phyloP scores from a whole-genome alignment of 2,797 vertebrate species.

The Lepidocolaptes lacrymiger region DNA sequence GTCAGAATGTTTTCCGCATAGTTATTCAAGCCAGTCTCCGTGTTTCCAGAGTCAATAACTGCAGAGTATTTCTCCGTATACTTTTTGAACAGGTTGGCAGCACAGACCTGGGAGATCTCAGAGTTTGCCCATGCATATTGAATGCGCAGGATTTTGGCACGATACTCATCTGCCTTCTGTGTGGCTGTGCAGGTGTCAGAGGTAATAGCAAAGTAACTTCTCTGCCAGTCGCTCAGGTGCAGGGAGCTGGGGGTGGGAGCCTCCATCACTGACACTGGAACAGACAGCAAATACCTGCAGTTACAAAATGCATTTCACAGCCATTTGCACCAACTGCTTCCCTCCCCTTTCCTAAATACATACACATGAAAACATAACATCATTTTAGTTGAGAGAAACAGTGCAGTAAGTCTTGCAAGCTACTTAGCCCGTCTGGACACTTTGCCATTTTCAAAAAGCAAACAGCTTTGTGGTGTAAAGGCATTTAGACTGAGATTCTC shows the following conservation, averaged over 20 bases:
- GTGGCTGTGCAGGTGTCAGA: conserved; percentile 85
- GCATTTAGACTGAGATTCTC: neutral
- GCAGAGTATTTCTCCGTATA: conserved; percentile 88
- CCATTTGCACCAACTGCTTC: neutral
- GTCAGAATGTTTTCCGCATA: conserved; percentile 88
- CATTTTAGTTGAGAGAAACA: neutral
- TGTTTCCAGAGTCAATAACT: conserved; percentile 90
- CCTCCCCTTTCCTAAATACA: neutral
- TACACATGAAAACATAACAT: neutral
- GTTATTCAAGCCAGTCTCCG: conserved; percentile 89
- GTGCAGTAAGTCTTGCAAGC: neutral
- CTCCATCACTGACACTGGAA: conserved; percentile 81
- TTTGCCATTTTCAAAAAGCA: neutral
- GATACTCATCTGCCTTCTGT: conserved; percentile 92
- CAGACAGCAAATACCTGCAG: conserved; percentile 73
- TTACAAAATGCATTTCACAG: neutral
- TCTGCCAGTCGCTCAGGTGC: conserved; percentile 94
- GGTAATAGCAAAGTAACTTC: conserved; percentile 89
- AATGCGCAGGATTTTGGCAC: conserved; percentile 89
- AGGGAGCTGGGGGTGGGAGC: conserved; percentile 71
- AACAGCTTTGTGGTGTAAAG: neutral
- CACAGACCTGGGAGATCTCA: conserved; percentile 87
- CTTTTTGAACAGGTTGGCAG: conserved; percentile 86
- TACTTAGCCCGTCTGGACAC: neutral
- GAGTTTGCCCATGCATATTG: conserved; percentile 94